Conservation (phyloP, 2,113 vertebrate genomes). For the Trichechus manatus region DNA sequence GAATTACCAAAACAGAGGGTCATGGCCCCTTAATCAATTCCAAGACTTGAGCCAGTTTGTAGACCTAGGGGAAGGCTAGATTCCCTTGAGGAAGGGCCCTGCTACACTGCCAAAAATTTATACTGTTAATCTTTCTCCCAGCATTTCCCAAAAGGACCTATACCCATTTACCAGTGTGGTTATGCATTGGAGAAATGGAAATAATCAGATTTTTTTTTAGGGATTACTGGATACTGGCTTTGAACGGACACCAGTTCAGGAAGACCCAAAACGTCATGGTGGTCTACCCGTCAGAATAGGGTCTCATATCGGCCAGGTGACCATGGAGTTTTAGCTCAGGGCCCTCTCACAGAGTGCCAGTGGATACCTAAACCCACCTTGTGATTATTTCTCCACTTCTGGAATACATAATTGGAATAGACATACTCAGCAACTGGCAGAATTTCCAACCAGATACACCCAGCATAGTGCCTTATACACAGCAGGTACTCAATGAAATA, state of each 20-base stretch:
- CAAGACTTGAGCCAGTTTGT: neutral
- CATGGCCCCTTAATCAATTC: neutral
- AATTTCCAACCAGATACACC: too few relatives aligned
- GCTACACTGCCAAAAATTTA: accelerated
- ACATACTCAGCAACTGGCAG: accelerated
- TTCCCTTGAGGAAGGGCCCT: neutral
- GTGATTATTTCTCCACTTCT: neutral
- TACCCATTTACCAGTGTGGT: too few relatives aligned
- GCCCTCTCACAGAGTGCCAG: accelerated
- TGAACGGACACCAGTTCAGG: neutral
- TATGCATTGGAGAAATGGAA: neutral
- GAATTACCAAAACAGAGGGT: neutral
- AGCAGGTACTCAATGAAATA: accelerated
- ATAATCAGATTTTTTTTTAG: too few relatives aligned
- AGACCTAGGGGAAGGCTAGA: neutral
- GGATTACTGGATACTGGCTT: neutral
- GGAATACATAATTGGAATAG: neutral
- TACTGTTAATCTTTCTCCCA: neutral
- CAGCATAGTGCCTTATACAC: accelerated
- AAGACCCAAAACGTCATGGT: neutral
- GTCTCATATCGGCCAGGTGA: accelerated
- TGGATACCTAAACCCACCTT: neutral
- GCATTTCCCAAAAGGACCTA: too few relatives aligned
- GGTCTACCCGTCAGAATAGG: neutral
- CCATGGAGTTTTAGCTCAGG: neutral